These are phyloP conservation scores for Paradisaea rubra DNA, from an alignment of 2,113 vertebrate species.

Conservation along the genomic window DNA sequence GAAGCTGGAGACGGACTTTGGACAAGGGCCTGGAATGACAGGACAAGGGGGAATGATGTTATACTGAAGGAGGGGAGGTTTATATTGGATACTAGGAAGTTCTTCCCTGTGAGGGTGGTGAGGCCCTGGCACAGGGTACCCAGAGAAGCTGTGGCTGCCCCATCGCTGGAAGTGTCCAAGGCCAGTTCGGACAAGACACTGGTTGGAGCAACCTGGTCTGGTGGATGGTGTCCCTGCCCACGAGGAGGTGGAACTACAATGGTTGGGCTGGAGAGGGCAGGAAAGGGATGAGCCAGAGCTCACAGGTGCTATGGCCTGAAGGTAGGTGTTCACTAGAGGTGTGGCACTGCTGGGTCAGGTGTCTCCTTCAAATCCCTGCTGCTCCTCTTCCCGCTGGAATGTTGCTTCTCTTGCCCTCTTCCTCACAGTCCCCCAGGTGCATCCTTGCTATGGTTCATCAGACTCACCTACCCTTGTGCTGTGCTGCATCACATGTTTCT, in stretches of 20 bases:
- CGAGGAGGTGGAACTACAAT: neutral
- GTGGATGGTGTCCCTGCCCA: neutral
- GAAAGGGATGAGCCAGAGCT: neutral
- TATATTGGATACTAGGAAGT: neutral
- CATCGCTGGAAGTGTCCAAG: neutral
- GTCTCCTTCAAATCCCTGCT: neutral
- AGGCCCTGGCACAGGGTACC: neutral
- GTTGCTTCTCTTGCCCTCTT: neutral
- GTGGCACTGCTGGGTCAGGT: neutral
- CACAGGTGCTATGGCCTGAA: neutral
- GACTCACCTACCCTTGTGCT: neutral
- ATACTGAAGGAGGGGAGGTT: neutral
- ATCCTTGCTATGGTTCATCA: neutral
- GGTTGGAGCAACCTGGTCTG: accelerated
- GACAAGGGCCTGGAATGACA: neutral
- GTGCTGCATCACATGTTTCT: neutral
- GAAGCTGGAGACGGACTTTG: neutral
- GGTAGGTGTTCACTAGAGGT: neutral
- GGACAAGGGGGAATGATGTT: neutral
- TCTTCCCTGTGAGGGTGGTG: neutral
- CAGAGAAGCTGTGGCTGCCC: neutral
- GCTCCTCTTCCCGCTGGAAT: neutral
- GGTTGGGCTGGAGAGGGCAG: neutral
- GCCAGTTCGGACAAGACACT: neutral
- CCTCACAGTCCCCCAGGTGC: no score